Evolutionary conservation across 2,888 invertebrate genomes (phyloP).

Genomic region (Periphyllus acericola): DNA sequence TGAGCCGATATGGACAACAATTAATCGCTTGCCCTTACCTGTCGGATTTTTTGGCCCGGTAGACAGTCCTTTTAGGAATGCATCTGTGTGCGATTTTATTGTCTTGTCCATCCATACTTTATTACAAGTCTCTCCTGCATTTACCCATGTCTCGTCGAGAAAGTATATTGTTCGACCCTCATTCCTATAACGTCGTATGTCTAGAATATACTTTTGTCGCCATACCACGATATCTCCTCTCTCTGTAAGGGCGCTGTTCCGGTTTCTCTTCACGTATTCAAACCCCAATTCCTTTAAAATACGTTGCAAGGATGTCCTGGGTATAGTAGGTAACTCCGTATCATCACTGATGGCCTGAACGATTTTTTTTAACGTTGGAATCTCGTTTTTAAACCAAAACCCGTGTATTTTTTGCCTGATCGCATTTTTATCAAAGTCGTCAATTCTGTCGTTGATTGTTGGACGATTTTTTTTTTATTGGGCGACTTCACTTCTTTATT

Average conservation of each 20-base stretch:
- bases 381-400: too few species aligned
- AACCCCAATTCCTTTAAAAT: too few species aligned
- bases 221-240: slow-evolving; percentile 35
- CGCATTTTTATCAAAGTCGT: too few species aligned
- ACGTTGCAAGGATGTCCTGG: neutral
- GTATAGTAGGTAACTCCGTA: slow-evolving; percentile 9
- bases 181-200: slow-evolving; percentile 27
- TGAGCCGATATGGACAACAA: too few species aligned
- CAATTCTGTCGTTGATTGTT: too few species aligned
- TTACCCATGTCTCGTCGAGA: too few species aligned
- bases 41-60: slow-evolving; percentile 31
- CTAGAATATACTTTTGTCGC: slow-evolving; percentile 21
- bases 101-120: slow-evolving; percentile 14
- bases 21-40: too few species aligned
- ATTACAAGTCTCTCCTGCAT: too few species aligned
- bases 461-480: neutral
- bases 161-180: slow-evolving; percentile 31
- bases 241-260: slow-evolving; percentile 25
- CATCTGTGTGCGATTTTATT: neutral
- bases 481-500: neutral
- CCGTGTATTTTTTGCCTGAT: too few species aligned
- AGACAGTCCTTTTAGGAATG: neutral
- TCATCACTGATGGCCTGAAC: slow-evolving; percentile 19
- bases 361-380: too few species aligned
- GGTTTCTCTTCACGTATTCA: neutral